phyloP scores from a whole-genome alignment of 2,888 invertebrate species.

The Sceliomorpha sp. region DNA sequence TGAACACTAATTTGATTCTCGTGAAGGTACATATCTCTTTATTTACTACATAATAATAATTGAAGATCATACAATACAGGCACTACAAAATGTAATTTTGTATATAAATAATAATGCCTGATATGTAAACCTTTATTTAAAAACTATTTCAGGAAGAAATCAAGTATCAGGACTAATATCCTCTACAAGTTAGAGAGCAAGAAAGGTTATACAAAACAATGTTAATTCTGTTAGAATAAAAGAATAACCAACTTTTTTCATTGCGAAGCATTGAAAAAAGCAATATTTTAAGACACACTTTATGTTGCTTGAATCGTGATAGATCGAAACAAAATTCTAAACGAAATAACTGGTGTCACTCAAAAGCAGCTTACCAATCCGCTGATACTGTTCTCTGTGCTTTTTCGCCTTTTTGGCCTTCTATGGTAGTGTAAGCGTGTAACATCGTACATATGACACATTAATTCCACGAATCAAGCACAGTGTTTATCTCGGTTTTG shows the following conservation, averaged over 20 bases:
- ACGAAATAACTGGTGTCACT: slow-evolving; percentile 59
- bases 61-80: no score
- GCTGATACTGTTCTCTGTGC: slow-evolving; percentile 88
- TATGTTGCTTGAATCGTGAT: slow-evolving; percentile 42
- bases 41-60: no score
- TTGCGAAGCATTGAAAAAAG: slow-evolving; percentile 40
- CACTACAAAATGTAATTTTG: no score
- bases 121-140: neutral
- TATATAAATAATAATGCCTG: no score
- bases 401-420: slow-evolving; percentile 86
- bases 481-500: slow-evolving; percentile 55
- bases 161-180: neutral
- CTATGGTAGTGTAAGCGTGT: slow-evolving; percentile 82
- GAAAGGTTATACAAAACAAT: neutral
- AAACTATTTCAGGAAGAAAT: neutral
- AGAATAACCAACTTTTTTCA: slow-evolving; percentile 19
- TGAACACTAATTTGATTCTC: no score
- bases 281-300: slow-evolving; percentile 17
- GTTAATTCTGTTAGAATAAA: no score
- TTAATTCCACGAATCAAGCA: slow-evolving; percentile 67
- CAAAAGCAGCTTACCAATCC: slow-evolving; percentile 86
- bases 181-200: neutral
- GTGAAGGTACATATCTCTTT: no score
- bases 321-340: slow-evolving; percentile 29
- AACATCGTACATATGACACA: slow-evolving; percentile 75